These are phyloP conservation scores for Sebastes ruberrimus DNA, from an alignment of 2,797 vertebrate genomes.

Conservation along the genomic window DNA sequence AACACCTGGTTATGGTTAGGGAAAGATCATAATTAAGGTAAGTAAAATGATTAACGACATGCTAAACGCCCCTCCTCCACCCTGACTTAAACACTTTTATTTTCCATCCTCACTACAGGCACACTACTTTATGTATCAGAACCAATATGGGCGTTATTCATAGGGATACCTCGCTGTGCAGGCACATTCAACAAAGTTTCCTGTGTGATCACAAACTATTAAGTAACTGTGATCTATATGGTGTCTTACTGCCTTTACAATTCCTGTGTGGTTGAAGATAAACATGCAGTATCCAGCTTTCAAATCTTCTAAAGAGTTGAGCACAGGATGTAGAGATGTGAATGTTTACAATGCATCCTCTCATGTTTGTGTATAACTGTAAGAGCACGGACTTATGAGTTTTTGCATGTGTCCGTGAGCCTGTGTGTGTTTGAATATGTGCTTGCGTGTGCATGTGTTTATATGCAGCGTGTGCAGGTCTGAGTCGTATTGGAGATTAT, in stretches of 20 bases:
- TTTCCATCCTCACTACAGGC: not conserved
- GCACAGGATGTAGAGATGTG: not conserved
- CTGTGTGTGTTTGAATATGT: not conserved
- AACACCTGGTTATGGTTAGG: not conserved
- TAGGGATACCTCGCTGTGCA: not conserved
- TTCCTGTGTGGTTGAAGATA: not conserved
- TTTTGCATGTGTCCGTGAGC: slow-evolving; percentile 4
- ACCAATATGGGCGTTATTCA: not conserved
- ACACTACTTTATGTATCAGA: not conserved
- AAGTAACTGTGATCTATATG: too few relatives aligned
- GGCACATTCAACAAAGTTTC: not conserved
- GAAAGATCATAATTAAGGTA: not conserved
- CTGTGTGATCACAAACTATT: not conserved
- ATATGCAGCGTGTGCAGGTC: slow-evolving; percentile 49
- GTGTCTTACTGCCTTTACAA: not conserved
- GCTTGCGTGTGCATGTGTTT: slow-evolving; percentile 37
- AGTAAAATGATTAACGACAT: not conserved
- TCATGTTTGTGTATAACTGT: not conserved
- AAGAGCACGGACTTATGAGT: not conserved
- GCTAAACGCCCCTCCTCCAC: not conserved
- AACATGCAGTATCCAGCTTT: not conserved
- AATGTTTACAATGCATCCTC: slow-evolving; percentile 8
- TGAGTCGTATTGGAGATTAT: slow-evolving; percentile 71
- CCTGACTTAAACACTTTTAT: not conserved
- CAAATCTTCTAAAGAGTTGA: slow-evolving; percentile 1